Evolutionary conservation across 2,797 vertebrate species (phyloP), one percentile per base, ranked within the genome.

Genomic region (Bradypodion ventrale): DNA sequence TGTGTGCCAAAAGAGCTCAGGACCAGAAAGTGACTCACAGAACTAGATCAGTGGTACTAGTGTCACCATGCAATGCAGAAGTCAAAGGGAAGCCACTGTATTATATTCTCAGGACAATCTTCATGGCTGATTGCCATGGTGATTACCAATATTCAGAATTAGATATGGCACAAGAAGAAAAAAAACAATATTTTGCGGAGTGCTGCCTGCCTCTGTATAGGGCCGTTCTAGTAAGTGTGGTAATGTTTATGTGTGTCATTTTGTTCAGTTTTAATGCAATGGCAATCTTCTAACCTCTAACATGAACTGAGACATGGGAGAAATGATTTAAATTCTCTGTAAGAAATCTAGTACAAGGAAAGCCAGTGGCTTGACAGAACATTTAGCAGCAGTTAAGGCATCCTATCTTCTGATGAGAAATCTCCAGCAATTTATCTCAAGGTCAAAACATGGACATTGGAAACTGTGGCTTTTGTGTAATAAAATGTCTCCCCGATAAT

Each of bases 361-460:
- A 74, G 25, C 44, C 21, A 1, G n/a, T 37, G 56, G 49, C 16
- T 10, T 75, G 52, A 78, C 40, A 49, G 40, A 78, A 73, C 44
- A 66, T 84, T 73, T 73, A 65, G 69, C 32, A 60, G 19, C 37
- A 25, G 35, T 44, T 40, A 65, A 74, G 19, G 19, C 63, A 72
- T 74, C 59, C 27, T 74, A 56, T 79, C 69, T 84, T 4, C 59
- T 29, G 49, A 35, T 56, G 44, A 83, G 70, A 37, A 66, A 40
- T 56, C 59, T 21, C 52, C 74, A 42, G 19, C 56, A 78, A 78
- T 69, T 72, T 84, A 84, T 63, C n/a, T 78, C 75, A 78, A 84
- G 75, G 83, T 72, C 75, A 72, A 46, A 72, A 21, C 46, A 35
- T 37, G 72, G 65, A 35, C 42, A 73, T 12, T 72, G 32, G 15